Base-by-base conservation (phyloP, 2,888 invertebrate species). In the Pterobdella sp. region DNA sequence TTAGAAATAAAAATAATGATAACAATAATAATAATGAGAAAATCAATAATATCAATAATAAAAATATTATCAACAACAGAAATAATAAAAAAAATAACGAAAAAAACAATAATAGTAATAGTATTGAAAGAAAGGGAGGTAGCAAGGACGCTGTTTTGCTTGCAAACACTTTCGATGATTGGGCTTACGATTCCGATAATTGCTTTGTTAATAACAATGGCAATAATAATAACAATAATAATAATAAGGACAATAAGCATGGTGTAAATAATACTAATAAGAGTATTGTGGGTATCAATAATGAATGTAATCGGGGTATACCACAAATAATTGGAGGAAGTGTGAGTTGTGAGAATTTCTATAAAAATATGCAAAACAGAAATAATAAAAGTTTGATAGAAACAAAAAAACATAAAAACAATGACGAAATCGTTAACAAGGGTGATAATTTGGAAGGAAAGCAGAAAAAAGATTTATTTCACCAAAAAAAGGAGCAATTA, bases 41-140 rank as follows among this genome's bases (percentile, higher is more conserved):
- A 56, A 56, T 26, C 26, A 3, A 56, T 56, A 22, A 56, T 56
- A 56, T 26, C 3, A 56, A 56, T 3, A 7, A 18, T 14, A n/a
- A 56, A 26, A 56, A 18, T 4, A 56, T 26, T 22, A 56, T 4
- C 26, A 56, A 18, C 26, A 56, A 56, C 3, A n/a, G n/a, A 26
- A 22, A 56, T 56, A 56, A 56, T 56, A 56, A n/a, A n/a, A 56
- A 56, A 26, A 56, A 56, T 4, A 56, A 56, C n/a, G 26, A 56
- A 26, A n/a, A n/a, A 56, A n/a, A 56, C 3, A 56, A 56, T 22
- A 56, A 18, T 4, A 56, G n/a, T 26, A 26, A 22, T 14, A 26
- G 18, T 22, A n/a, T 4, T 4, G 60, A 3, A 22, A n/a, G 10
- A 4, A n/a, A 26, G 26, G 4, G 4, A 18, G 60, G 4, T 4